phyloP scores from a whole-genome alignment of 2,797 vertebrate genomes.

The Myotis planiceps region DNA sequence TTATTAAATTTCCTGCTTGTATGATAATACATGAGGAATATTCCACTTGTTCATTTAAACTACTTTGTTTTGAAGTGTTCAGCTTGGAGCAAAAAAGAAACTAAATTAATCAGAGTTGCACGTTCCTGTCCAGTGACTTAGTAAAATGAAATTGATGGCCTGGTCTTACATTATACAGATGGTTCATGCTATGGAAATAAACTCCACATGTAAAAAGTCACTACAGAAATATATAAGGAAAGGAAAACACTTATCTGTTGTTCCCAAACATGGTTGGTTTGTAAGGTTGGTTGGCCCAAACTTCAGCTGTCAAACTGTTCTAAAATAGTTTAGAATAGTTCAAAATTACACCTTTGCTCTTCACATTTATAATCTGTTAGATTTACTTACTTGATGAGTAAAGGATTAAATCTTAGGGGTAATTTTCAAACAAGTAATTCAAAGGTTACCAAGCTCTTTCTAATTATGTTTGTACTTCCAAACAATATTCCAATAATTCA shows the following conservation, averaged over 20 bases:
- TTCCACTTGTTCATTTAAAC: slow-evolving; percentile 43
- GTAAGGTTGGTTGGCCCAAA: background rate
- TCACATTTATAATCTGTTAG: background rate
- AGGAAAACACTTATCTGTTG: background rate
- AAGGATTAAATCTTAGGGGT: background rate
- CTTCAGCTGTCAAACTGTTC: background rate
- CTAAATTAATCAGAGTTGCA: slow-evolving; percentile 1
- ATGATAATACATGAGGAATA: slow-evolving; percentile 35
- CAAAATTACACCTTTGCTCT: background rate
- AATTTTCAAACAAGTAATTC: slow-evolving; percentile 21
- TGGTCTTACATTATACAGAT: background rate
- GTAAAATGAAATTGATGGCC: background rate
- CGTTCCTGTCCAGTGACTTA: slow-evolving; percentile 20
- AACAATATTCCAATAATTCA: background rate
- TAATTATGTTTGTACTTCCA: slow-evolving; percentile 2
- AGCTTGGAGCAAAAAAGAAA: slow-evolving; percentile 31
- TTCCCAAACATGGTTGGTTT: background rate
- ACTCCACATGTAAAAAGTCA: background rate
- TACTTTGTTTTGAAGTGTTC: slow-evolving; percentile 58
- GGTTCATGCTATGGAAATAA: slow-evolving; percentile 6
- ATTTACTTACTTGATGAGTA: background rate
- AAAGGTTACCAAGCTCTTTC: background rate
- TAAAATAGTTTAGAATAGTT: slow-evolving; percentile 6
- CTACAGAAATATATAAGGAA: background rate
- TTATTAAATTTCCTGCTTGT: slow-evolving; percentile 55